Conservation (phyloP, 2,888 invertebrate genomes). For the Blastobasis adustella region DNA sequence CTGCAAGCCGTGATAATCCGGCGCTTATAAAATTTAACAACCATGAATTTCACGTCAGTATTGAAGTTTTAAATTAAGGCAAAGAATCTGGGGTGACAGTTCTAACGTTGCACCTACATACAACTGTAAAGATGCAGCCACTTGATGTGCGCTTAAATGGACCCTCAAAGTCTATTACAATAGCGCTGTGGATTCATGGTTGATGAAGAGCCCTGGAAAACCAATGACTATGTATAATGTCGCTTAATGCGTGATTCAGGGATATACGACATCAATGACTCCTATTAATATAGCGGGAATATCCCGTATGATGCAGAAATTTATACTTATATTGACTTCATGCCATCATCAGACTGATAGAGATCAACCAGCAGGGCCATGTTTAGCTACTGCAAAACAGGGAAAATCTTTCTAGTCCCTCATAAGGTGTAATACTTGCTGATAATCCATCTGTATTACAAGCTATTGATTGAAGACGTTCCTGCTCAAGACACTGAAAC, state of each 20-base stretch:
- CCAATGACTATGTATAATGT: conserved; percentile 40
- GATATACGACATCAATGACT: conserved; percentile 26
- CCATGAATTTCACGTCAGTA: background rate
- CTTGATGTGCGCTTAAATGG: conserved; percentile 21
- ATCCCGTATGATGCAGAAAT: conserved; percentile 16
- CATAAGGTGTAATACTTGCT: too few relatives aligned
- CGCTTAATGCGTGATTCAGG: conserved; percentile 21
- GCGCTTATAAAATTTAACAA: too few relatives aligned
- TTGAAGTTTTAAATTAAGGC: conserved; percentile 4
- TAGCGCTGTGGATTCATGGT: too few relatives aligned
- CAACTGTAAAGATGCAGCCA: conserved; percentile 3
- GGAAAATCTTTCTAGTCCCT: too few relatives aligned
- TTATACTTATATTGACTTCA: conserved; percentile 17
- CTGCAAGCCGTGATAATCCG: too few relatives aligned
- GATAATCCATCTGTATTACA: too few relatives aligned
- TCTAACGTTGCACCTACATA: conserved; percentile 4
- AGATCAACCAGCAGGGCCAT: too few relatives aligned
- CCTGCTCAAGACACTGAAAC: too few relatives aligned
- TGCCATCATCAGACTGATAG: conserved; percentile 11
- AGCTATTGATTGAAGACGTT: too few relatives aligned
- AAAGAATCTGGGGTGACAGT: conserved; percentile 11
- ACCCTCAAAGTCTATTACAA: conserved; percentile 31
- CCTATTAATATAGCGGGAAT: conserved; percentile 26
- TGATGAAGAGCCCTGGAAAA: conserved; percentile 42
- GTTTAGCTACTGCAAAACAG: too few relatives aligned